Percentiles rank a stretch among this genome's conserved stretches.
Evolutionary conservation across 1,140 invertebrate species (phyloP).

Genomic region (Dufourea novaeangliae): DNA sequence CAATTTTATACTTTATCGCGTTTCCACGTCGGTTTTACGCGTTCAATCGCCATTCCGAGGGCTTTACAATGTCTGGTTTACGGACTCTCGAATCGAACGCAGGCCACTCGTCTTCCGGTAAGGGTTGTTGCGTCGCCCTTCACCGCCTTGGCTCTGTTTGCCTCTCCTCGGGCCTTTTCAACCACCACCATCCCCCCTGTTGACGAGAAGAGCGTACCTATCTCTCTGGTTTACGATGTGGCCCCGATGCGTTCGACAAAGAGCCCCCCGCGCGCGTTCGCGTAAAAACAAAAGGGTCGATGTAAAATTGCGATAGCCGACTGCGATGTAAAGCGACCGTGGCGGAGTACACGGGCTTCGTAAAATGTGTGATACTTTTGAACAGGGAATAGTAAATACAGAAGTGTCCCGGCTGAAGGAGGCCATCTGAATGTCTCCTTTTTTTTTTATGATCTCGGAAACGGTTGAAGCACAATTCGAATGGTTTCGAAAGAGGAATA

Average conservation of each 20-base stretch:
- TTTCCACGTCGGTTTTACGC: constrained; percentile 54
- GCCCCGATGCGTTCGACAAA: constrained; percentile 40
- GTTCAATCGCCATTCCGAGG: constrained; percentile 70
- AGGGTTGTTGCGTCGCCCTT: neutral
- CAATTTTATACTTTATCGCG: constrained; percentile 57
- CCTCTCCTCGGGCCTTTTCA: neutral
- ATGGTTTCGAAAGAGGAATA: no score
- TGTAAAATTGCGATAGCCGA: constrained; percentile 42
- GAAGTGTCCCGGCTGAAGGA: no score
- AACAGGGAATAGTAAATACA: no score
- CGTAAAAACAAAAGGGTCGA: constrained; percentile 35
- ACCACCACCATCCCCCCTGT: neutral
- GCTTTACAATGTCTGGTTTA: constrained; percentile 76
- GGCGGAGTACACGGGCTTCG: neutral
- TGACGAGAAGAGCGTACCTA: no score
- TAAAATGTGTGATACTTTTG: no score
- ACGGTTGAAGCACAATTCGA: no score
- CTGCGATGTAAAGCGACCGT: constrained; percentile 8
- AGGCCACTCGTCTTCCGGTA: no score
- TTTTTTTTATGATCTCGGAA: no score
- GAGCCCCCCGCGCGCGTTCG: constrained; percentile 21
- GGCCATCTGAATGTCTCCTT: no score
- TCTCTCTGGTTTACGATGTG: constrained; percentile 57
- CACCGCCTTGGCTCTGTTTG: constrained; percentile 11
- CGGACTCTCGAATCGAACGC: constrained; percentile 44